A percentile compares a stretch with the other conserved stretches of the same genome.
Conservation (phyloP, 2,113 vertebrate species). For the Heterotis niloticus region DNA sequence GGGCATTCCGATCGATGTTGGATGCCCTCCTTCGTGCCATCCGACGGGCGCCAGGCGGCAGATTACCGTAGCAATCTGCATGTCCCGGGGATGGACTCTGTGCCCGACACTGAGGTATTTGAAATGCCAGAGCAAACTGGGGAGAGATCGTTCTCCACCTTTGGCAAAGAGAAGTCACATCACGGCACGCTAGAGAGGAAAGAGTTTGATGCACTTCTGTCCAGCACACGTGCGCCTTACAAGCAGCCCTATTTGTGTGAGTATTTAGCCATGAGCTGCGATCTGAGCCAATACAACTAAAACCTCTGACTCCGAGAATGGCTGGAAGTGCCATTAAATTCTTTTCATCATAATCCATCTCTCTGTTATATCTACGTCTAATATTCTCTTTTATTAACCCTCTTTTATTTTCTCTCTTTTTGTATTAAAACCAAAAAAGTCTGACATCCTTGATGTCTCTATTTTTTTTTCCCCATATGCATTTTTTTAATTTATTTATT, state of each 20-base stretch:
- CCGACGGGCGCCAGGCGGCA: conserved; percentile 88
- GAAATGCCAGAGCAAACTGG: conserved; percentile 79
- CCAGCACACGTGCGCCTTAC: conserved; percentile 87
- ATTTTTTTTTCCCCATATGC: not conserved
- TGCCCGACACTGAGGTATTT: conserved; percentile 97
- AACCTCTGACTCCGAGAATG: conserved; percentile 15
- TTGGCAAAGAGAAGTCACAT: conserved; percentile 90
- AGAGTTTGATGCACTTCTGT: conserved; percentile 90
- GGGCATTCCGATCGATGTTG: conserved; percentile 98
- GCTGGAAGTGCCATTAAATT: conserved; percentile 40
- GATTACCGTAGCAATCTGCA: conserved; percentile 99
- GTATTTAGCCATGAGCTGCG: conserved; percentile 60
- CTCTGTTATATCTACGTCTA: conserved; percentile 10
- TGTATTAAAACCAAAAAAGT: not conserved
- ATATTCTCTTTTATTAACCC: not conserved
- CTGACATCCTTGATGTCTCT: not conserved
- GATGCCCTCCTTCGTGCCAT: conserved; percentile 95
- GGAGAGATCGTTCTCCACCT: conserved; percentile 93
- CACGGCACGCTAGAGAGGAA: conserved; percentile 85
- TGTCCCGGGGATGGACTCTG: conserved; percentile 97
- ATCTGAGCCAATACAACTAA: conserved; percentile 29
- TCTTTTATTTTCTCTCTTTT: not conserved
- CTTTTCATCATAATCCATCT: conserved; percentile 27
- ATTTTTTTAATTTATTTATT: not conserved
- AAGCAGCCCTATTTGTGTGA: conserved; percentile 94